Evolutionary conservation across 1,140 invertebrate genomes (phyloP), one percentile per base, ranked within the genome.

Genomic region (Drosophila takahashii): DNA sequence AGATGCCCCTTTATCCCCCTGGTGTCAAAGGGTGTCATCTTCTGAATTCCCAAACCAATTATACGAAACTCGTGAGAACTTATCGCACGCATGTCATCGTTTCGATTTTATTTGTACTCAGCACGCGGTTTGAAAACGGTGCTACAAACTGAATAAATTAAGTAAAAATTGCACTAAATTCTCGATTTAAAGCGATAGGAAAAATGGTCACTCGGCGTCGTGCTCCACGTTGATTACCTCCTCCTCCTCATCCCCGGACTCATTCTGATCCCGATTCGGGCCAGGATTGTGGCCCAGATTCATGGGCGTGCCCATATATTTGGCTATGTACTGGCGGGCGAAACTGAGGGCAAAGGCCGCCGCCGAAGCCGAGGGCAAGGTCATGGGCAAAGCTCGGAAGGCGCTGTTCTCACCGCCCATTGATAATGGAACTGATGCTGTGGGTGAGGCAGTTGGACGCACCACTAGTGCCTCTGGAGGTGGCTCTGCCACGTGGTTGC

Each of bases 401-500:
- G 96, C 96, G 90, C 96, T 96, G 94, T 97, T 96, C 93, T 97
- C 96, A 92, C 96, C 96, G 89, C 96, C 96, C 96, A 97, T 97
- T 91, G 84, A 92, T 92, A 92, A 92, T 92, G 92, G 92, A 92
- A 75, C 86, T 92, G 92, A 92, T 92, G 91, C 92, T 92, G 90
- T 92, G 92, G 70, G 73, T 91, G 76, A 92, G 80, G 74, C 79
- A 78, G 73, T 73, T 27, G 74, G n/a, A n/a, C n/a, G 53, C 50
- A 44, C 54, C 61, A 58, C 3, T 22, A 3, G 22, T 22, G 22
- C 39, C 66, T 41, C 67, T 58, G 57, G 29, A 32, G 29, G 32
- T 59, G 45, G 18, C 62, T 67, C 62, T 41, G 37, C 60, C 51
- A 64, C 52, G 37, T 53, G 50, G 52, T 45, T 45, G 37, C 13